Evolutionary conservation across 1,140 invertebrate species (phyloP).

Genomic region (Drosophila rhopaloa): DNA sequence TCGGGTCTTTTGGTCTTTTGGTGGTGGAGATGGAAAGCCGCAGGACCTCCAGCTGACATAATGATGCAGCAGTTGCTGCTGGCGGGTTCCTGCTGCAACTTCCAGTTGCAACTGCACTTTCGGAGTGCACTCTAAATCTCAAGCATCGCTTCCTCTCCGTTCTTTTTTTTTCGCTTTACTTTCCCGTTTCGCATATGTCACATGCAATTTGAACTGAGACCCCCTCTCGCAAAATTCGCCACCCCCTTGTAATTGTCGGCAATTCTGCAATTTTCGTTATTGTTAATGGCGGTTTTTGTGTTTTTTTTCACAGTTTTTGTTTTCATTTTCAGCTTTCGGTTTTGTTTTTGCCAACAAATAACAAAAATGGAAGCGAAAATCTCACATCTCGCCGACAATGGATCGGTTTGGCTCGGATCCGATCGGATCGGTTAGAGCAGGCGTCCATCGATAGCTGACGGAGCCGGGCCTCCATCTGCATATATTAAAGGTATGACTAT

Average conservation of each 20-base stretch:
- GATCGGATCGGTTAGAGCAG: conserved; percentile 20
- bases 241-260: conserved; percentile 63
- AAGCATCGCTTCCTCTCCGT: conserved; percentile 45
- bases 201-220: conserved; percentile 15
- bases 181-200: conserved; percentile 40
- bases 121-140: conserved; percentile 72
- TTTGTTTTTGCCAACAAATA: conserved; percentile 29
- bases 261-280: conserved; percentile 75
- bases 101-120: conserved; percentile 41
- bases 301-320: conserved; percentile 23
- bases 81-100: conserved; percentile 30
- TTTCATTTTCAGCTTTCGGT: conserved; percentile 3
- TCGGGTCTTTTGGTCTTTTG: conserved; percentile 30
- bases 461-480: conserved; percentile 48
- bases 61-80: conserved; percentile 56
- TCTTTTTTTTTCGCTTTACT: conserved; percentile 10
- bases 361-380: conserved; percentile 45
- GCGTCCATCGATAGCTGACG: conserved; percentile 45
- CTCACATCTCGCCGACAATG: conserved; percentile 73
- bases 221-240: background rate
- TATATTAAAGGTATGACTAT: conserved; percentile 30
- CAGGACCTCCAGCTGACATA: conserved; percentile 44
- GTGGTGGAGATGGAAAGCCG: conserved; percentile 39
- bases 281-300: conserved; percentile 56
- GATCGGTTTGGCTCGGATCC: conserved; percentile 10